phyloP scores from a whole-genome alignment of 2,797 vertebrate genomes.

The Pangasius sanitwongsei region DNA sequence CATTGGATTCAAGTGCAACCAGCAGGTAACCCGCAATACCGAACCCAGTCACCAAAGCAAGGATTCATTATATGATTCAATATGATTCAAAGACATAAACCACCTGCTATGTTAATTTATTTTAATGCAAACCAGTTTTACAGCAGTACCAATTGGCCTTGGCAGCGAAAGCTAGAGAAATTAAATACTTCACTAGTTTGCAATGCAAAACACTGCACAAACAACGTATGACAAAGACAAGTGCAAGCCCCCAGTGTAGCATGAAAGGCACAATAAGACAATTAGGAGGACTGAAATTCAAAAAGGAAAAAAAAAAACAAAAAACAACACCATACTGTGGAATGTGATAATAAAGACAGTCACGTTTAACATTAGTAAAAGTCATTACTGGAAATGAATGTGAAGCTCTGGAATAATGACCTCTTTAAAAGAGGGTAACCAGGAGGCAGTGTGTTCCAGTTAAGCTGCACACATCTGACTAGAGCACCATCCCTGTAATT shows the following conservation, averaged over 20 bases:
- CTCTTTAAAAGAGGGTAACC: background rate
- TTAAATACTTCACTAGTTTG: constrained; percentile 4
- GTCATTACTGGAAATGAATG: background rate
- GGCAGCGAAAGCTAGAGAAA: background rate
- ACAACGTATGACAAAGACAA: background rate
- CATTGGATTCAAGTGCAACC: background rate
- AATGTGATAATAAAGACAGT: background rate
- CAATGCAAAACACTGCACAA: background rate
- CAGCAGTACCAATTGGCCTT: background rate
- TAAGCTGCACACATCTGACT: background rate
- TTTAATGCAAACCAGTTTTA: constrained; percentile 1
- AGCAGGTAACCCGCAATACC: background rate
- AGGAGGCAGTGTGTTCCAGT: background rate
- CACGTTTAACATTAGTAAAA: constrained; percentile 1
- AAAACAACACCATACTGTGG: background rate
- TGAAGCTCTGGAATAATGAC: background rate
- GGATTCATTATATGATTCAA: background rate
- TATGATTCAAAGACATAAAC: background rate
- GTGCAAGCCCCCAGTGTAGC: background rate
- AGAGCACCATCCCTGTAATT: background rate
- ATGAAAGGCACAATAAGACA: background rate
- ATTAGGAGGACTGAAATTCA: background rate
- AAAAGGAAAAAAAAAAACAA: too few relatives aligned
- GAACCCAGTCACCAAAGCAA: background rate
- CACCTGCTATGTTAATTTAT: constrained; percentile 3